Base-by-base conservation (phyloP, 2,888 invertebrate genomes). In the Tridacna crocea region DNA sequence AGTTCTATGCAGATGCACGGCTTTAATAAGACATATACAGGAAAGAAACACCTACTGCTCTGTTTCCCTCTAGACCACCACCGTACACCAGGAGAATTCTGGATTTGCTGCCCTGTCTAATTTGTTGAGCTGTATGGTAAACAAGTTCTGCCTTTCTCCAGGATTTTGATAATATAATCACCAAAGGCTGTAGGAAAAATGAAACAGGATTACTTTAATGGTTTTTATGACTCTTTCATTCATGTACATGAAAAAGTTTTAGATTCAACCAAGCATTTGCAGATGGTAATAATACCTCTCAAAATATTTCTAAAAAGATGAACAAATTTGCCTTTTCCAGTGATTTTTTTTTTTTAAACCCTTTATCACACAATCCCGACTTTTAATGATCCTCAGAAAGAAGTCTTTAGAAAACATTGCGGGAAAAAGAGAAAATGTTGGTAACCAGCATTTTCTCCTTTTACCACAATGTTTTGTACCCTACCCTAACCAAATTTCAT, bases 91-190 rank as follows among this genome's bases (percentile, higher is more conserved):
- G 80, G 13, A 92, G 61, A 2, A 91, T 81, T 36, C 81, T 88
- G 12, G 90, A 75, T 24, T 87, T 82, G 17, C 47, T 68, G 15
- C 70, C 82, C 10, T 78, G 65, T 15, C 89, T 66, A 36, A 93
- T 74, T 15, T 70, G 24, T 6, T 48, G 19, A 26, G 91, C 88
- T 0, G 85, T 81, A 27, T 90, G 87, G 80, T 89, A 91, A 6
- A 94, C 88, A 3, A 72, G 73, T 72, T 90, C 84, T 8, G 92
- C 94, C 77, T 24, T 96, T 96, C 68, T 96, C 96, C 90, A 95
- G 90, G n/a, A 96, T 0, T 96, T 95, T 87, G 96, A 96, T 24
- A 97, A 93, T 78, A 97, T 96, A 10, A 97, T 94, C 24, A 95
- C 96, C 19, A 96, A 94, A 0, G 97, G 97, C 51, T 96, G 96